Evolutionary conservation across 2,888 invertebrate genomes (phyloP), one percentile per base, ranked within the genome.

Genomic region (Seira ritae): DNA sequence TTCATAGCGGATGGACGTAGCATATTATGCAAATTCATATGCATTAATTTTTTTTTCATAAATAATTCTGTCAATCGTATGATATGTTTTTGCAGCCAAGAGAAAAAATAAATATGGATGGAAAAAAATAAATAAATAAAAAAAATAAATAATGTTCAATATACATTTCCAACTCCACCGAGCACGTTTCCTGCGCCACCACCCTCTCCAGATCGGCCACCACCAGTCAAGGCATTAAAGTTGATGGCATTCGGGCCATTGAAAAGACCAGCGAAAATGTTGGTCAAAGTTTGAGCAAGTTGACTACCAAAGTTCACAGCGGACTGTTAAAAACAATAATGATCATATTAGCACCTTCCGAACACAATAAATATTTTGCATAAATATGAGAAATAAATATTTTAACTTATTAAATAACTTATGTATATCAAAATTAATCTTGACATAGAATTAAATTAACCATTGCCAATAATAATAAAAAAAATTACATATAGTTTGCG

Each of bases 141-240:
- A 72, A 60, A 17, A 73, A 19, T 68, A 50, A 76, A 76, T 72
- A 71, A 82, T 77, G 31, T 70, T 81, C 70, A 83, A 72, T 85
- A 67, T 88, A 89, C 89, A 85, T 89, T 89, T 86, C 89, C 89
- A 76, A 89, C 86, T 85, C 89, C 89, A 19, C 89, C 89, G 68
- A 89, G 88, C 19, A 89, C 80, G 68, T 87, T 84, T 66, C 84
- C 84, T 20, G 80, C 67, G 70, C 81, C 79, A 22, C 85, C 84
- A 55, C 85, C 86, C 4, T 73, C 84, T 55, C 78, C 78, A 55
- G 71, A 42, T n/a, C 85, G 82, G n/a, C 78, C 79, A 70, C 80
- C 84, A 46, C 87, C 84, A 42, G 85, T 87, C 72, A 87, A 73
- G 65, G 87, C 87, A 62, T 84, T 87, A 70, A 87, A 85, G 78